A percentile compares a stretch with the other conserved stretches of the same genome.
phyloP scores from a whole-genome alignment of 2,797 vertebrate species.

The Tachyglossus aculeatus region DNA sequence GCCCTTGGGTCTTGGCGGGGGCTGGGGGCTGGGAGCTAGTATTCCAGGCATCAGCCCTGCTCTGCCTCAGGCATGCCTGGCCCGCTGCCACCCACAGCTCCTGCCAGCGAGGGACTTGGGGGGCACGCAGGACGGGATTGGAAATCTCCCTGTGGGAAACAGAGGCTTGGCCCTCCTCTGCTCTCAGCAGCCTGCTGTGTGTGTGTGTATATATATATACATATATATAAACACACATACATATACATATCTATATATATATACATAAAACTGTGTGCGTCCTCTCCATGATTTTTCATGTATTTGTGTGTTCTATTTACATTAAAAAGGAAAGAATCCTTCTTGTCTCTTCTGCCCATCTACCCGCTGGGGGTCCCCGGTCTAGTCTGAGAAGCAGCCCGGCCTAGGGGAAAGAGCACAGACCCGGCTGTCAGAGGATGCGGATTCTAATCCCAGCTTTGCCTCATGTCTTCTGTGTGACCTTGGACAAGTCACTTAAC shows the following conservation, averaged over 20 bases:
- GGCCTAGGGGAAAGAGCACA: too few relatives aligned
- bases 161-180: neutral
- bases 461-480: too few relatives aligned
- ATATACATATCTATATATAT: constrained; percentile 4
- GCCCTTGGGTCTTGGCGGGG: too few relatives aligned
- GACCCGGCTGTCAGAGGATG: too few relatives aligned
- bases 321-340: constrained; percentile 56
- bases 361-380: neutral
- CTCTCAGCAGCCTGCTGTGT: neutral
- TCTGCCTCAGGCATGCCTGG: neutral
- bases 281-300: constrained; percentile 40
- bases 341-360: neutral
- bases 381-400: too few relatives aligned
- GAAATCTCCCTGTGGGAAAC: neutral
- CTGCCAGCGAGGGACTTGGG: neutral
- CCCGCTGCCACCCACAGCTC: too few relatives aligned
- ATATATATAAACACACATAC: constrained; percentile 58
- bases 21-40: too few relatives aligned
- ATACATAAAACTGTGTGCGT: constrained; percentile 18
- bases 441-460: too few relatives aligned
- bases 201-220: too few relatives aligned
- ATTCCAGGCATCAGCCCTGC: neutral
- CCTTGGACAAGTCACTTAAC: too few relatives aligned
- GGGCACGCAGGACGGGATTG: neutral
- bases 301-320: constrained; percentile 56